These are phyloP conservation scores for Tamandua tetradactyla DNA, from an alignment of 2,797 vertebrate species.

Conservation along the genomic window DNA sequence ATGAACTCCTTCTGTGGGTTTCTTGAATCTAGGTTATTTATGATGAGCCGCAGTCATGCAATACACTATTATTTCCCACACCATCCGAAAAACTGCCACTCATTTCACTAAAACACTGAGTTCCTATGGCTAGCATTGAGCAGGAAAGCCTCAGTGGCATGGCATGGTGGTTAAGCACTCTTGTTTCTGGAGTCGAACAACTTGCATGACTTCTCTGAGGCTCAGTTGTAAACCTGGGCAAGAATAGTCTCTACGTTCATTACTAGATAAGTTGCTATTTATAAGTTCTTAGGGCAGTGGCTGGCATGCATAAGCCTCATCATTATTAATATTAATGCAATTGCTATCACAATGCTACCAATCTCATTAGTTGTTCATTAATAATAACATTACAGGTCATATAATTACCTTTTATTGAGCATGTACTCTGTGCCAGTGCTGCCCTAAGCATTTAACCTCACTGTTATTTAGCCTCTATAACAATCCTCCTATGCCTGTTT, in stretches of 20 bases:
- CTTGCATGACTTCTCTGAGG: neutral
- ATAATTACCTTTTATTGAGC: conserved; percentile 1
- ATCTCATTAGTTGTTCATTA: neutral
- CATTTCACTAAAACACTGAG: neutral
- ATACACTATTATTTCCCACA: neutral
- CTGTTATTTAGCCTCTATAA: conserved; percentile 8
- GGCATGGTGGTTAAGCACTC: neutral
- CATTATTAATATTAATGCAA: neutral
- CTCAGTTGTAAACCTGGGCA: neutral
- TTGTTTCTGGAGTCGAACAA: neutral
- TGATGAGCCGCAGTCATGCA: neutral
- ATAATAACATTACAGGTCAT: neutral
- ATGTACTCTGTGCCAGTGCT: neutral
- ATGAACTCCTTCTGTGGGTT: neutral
- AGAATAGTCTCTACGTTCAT: neutral
- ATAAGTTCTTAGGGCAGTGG: neutral
- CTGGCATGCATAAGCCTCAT: neutral
- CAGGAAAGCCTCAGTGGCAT: neutral
- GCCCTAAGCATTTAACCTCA: neutral
- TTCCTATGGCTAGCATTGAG: neutral
- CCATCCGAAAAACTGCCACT: neutral
- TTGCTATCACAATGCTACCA: neutral
- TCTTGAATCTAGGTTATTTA: neutral
- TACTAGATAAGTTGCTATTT: neutral
- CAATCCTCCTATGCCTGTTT: neutral